Base-by-base conservation (phyloP, 1,140 invertebrate genomes). In the Yoshiicerus persimilis region DNA sequence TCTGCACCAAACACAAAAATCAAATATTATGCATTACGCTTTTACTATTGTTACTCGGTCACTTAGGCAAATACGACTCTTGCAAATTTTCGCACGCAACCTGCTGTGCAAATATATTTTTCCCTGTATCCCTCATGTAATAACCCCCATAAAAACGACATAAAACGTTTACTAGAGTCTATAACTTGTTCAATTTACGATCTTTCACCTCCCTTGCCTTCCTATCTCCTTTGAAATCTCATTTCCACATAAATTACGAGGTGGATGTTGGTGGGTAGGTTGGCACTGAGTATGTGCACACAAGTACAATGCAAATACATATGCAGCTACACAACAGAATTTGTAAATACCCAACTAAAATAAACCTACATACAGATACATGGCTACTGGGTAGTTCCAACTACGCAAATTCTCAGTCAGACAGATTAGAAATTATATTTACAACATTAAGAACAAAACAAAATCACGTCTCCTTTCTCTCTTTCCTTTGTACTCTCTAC, bases 41-140 rank as follows among this genome's bases (percentile, higher is more conserved):
- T 80, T 80, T 16, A 13, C 20, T 23, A n/a, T 80, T 34, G 13
- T 34, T 80, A 11, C 25, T 83, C 39, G 38, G 34, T 11, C 34
- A 83, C 30, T 83, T 34, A 83, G 25, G 13, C 27, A 16, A 30
- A 84, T 56, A 75, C 32, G n/a, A 11, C 66, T 75, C 32, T 75
- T 34, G 85, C 56, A 66, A 64, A 70, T 86, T 86, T 86, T 86
- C 85, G 85, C 85, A 86, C 85, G 85, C 85, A 62, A 86, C 75
- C 75, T 80, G 75, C 75, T 80, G 75, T 80, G 75, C 75, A 38
- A 80, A 80, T 80, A 38, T 80, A 80, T 80, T 80, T 85, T 85
- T 85, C 39, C n/a, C 84, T 85, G 56, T 85, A 56, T 85, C 84
- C 84, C 30, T 85, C 56, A 38, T 70, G 56, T 86, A 86, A 86